Base-by-base conservation (phyloP, 2,888 invertebrate genomes). In the Salpingus planirostris region DNA sequence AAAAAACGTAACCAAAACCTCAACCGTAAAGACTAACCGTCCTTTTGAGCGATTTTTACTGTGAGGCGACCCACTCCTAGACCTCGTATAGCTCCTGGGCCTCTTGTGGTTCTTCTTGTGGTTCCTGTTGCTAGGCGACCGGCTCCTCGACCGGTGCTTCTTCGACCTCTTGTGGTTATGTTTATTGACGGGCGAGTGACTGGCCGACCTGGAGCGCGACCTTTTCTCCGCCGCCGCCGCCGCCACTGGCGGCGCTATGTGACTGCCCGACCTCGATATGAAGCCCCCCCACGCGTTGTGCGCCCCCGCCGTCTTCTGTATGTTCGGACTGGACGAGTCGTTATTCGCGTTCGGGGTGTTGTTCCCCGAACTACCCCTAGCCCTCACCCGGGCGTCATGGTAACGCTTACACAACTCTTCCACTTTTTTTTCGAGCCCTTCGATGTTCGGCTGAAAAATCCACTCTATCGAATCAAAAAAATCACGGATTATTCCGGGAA, bases 341-440 rank as follows among this genome's bases (percentile, higher is more conserved):
- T 52, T 57, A 37, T 59, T 57, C n/a, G n/a, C n/a, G 38, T 59
- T 60, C 32, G 71, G 32, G 60, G 71, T 71, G 38, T 70, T 70
- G 27, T 66, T 68, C 1, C 65, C 64, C 5, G 70, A 70, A 28
- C 62, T 63, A 2, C 69, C 65, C 35, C 69, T 64, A 0, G 69
- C 68, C 50, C 71, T 73, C 3, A 68, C 65, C 47, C 78, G 71
- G 1, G 76, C 75, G 38, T 79, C 78, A 36, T 80, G 74, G 54
- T 85, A 85, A 22, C 75, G 71, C 48, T 78, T 77, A 41, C 78
- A 74, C 2, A 85, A 64, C 49, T 81, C 78, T 31, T 84, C 83
- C 0, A 88, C 81, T 28, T 76, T 73, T 26, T 75, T 76, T 49
- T 88, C 87, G 29, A 88, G 60, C 24, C 73, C 70, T 42, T 87